Base-by-base conservation (phyloP, 1,140 invertebrate species). In the Megalonaias nervosa region DNA sequence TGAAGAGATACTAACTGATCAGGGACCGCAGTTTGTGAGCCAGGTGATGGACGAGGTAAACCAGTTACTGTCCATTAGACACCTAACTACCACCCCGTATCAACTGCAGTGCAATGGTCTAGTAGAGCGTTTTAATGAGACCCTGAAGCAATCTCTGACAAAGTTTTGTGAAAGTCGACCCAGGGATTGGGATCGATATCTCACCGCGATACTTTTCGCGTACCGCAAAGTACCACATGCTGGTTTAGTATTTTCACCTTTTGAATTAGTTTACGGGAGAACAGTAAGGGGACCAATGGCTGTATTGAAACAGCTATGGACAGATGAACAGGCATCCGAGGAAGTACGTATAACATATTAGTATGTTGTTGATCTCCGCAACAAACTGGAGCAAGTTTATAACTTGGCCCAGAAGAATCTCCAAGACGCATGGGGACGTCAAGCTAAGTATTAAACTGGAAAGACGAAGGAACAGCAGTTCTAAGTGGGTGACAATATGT, bases 11-110 rank as follows among this genome's bases (percentile, higher is more conserved):
- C 84, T 92, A 38, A 87, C 88, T 0, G 92, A 93, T 67, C n/a
- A 80, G 89, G 90, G 77, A 89, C 87, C 58, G 85, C 89, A 91
- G 68, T 93, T 92, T 79, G 85, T 82, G 16, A 89, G 86, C 16
- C 62, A 81, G 1, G 15, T 89, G 3, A 79, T 85, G 62, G 64
- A 71, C 26, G 79, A 86, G 48, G 38, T 87, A 9, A 66, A 58
- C 15, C 77, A 71, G 64, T 60, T 80, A 17, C n/a, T 85, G n/a
- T 67, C 71, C 15, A 74, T 88, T 11, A 73, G 74, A 19, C 80
- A 83, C 4, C 55, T 85, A 0, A 67, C 64, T 1, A 86, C 86
- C 0, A 80, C 86, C 5, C 72, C 88, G 48, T 88, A 85, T 31
- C 81, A 87, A 62, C 82, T 84, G 6, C 67, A 82, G 57, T 79